Evolutionary conservation across 2,888 invertebrate genomes (phyloP), one percentile per base, ranked within the genome.

Genomic region (Parapristionchus giblindavisi): DNA sequence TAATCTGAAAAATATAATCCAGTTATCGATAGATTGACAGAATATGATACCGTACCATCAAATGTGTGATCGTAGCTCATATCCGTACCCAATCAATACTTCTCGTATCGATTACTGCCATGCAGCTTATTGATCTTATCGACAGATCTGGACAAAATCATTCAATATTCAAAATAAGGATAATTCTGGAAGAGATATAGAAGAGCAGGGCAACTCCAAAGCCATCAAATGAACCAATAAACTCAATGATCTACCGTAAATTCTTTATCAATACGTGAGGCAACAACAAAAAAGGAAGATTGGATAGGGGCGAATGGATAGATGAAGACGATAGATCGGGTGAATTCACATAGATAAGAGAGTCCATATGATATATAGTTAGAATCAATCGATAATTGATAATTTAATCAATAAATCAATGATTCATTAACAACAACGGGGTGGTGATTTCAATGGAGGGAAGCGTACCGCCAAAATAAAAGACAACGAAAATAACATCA

Each of bases 41-140:
- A 43, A 24, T 14, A 54, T 14, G 11, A n/a, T n/a, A 21, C 11
- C n/a, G 6, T 51, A 66, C 66, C 66, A 48, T 40, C 48, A 34
- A 66, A 66, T 21, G 66, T 66, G 66, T 66, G 66, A 43, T 51
- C 51, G 66, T 66, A 66, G 66, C 66, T 66, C 66, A 66, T 66
- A 66, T 66, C 51, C 66, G 43, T 32, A 21, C n/a, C 43, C 66
- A 6, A 24, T 14, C 6, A 6, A n/a, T n/a, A 6, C 21, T 24
- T 54, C 11, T 54, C 11, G 56, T 48, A 29, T 38, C 61, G 24
- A 14, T 38, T 40, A 21, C 38, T 40, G 61, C 61, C 61, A 61
- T 61, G 40, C 61, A 61, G 11, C 34, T 61, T 27, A 61, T 60
- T 36, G 29, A 29, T 34, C 60, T 34, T 60, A 60, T 60, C 60